A percentile compares a stretch with the other conserved stretches of the same genome.
phyloP scores from a whole-genome alignment of 1,140 invertebrate species.

The Zaprionus kolodkinae region DNA sequence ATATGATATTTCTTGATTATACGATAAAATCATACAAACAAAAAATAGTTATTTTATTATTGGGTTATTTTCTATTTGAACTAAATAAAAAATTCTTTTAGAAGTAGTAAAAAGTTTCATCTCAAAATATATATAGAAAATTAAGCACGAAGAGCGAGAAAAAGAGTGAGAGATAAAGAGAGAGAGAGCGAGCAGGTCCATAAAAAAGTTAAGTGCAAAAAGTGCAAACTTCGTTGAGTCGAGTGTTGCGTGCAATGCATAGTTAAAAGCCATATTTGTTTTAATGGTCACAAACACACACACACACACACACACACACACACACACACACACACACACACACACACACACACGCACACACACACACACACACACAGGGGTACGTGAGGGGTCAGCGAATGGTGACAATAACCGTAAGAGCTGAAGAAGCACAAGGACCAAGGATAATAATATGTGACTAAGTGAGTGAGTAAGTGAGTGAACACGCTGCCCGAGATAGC shows the following conservation, averaged over 20 bases:
- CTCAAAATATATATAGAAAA: not conserved
- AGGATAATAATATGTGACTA: conserved; percentile 75
- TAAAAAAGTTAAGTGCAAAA: conserved; percentile 37
- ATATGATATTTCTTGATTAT: too few species aligned
- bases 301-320: conserved; percentile 3
- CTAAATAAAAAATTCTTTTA: not conserved
- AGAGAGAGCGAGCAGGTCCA: not conserved
- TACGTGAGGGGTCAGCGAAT: conserved; percentile 9
- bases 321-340: conserved; percentile 27
- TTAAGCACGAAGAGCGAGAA: too few species aligned
- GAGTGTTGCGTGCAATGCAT: conserved; percentile 65
- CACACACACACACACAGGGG: not conserved
- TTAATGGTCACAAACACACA: conserved; percentile 59
- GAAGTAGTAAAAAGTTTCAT: not conserved
- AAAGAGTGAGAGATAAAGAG: not conserved
- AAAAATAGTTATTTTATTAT: too few species aligned
- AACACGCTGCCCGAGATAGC: conserved; percentile 54
- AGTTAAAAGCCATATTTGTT: conserved; percentile 68
- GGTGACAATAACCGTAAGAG: conserved; percentile 70
- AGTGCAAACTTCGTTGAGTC: conserved; percentile 50
- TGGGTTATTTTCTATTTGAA: not conserved
- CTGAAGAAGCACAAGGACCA: conserved; percentile 37
- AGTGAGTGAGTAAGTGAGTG: conserved; percentile 62
- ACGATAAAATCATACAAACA: too few species aligned
- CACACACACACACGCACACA: not conserved